Percentiles rank a stretch among this genome's conserved stretches.
These are phyloP conservation scores for Catocala nupta DNA, from an alignment of 2,888 invertebrate genomes.

Conservation along the genomic window DNA sequence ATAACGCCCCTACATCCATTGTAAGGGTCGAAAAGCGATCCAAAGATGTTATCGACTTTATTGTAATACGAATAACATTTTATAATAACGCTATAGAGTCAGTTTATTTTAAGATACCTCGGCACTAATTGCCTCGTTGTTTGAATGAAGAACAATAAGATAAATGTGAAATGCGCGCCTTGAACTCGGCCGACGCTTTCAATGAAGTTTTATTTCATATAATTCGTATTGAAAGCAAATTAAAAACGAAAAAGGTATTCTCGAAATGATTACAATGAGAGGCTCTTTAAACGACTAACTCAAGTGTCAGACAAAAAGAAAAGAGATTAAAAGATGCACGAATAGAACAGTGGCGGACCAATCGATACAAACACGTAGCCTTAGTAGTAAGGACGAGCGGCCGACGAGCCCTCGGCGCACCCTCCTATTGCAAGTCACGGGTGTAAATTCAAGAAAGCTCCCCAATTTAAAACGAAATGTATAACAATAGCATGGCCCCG, in stretches of 20 bases:
- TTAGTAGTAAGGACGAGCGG: slow-evolving; percentile 44
- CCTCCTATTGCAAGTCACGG: slow-evolving; percentile 82
- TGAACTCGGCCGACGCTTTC: slow-evolving; percentile 57
- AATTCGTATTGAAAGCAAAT: slow-evolving; percentile 69
- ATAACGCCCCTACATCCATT: slow-evolving; percentile 69
- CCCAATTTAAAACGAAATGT: slow-evolving; percentile 85
- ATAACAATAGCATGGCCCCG: slow-evolving; percentile 82
- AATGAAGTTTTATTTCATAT: slow-evolving; percentile 70
- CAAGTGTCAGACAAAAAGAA: slow-evolving; percentile 51
- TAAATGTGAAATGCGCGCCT: slow-evolving; percentile 60
- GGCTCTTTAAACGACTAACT: slow-evolving; percentile 55
- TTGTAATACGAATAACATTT: slow-evolving; percentile 70
- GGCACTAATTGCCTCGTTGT: slow-evolving; percentile 69
- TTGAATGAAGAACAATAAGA: slow-evolving; percentile 71
- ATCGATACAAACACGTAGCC: slow-evolving; percentile 65
- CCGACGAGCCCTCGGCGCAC: slow-evolving; percentile 58
- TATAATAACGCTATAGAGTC: slow-evolving; percentile 66
- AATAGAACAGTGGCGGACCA: slow-evolving; percentile 63
- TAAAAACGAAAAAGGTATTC: slow-evolving; percentile 56
- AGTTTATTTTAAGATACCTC: slow-evolving; percentile 67
- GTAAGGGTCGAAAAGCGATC: slow-evolving; percentile 59
- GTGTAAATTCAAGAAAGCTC: slow-evolving; percentile 86
- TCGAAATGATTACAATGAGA: slow-evolving; percentile 50
- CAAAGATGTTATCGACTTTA: slow-evolving; percentile 72
- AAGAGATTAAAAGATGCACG: slow-evolving; percentile 55